Conservation (phyloP, 2,888 invertebrate species). For the Philaethria dido region DNA sequence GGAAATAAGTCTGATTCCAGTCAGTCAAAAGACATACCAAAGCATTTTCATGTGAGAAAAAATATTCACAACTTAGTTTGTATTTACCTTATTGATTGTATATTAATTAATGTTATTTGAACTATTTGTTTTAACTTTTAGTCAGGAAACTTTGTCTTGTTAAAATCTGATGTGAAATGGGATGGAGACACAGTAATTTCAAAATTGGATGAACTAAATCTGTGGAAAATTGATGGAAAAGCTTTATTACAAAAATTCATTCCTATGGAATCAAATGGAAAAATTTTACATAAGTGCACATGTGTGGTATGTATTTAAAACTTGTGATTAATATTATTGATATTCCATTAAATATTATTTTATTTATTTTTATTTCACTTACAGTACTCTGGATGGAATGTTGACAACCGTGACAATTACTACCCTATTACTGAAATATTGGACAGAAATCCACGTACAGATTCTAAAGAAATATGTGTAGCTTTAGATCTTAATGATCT, state of each 20-base stretch:
- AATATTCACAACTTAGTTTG: neutral
- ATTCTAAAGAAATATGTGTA: slow-evolving; percentile 82
- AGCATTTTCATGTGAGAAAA: slow-evolving; percentile 79
- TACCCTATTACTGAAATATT: slow-evolving; percentile 83
- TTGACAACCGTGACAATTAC: slow-evolving; percentile 84
- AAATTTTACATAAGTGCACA: slow-evolving; percentile 84
- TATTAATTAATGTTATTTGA: neutral
- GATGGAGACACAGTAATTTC: slow-evolving; percentile 82
- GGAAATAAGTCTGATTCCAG: slow-evolving; percentile 82
- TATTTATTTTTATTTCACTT: slow-evolving; percentile 49
- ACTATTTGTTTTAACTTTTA: slow-evolving; percentile 51
- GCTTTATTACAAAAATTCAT: slow-evolving; percentile 87
- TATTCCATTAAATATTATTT: neutral
- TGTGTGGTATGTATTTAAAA: slow-evolving; percentile 79
- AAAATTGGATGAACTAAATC: slow-evolving; percentile 82
- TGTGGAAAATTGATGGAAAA: slow-evolving; percentile 88
- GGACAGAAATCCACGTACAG: slow-evolving; percentile 79
- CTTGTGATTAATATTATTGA: neutral
- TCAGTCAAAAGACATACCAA: slow-evolving; percentile 82
- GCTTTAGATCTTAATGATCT: slow-evolving; percentile 82
- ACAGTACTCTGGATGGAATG: slow-evolving; percentile 86
- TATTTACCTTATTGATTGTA: neutral
- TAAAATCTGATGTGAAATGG: slow-evolving; percentile 86
- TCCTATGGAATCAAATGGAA: slow-evolving; percentile 84
- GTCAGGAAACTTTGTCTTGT: slow-evolving; percentile 87